Evolutionary conservation across 2,113 vertebrate species (phyloP).

Genomic region (Halichoerus grypus): DNA sequence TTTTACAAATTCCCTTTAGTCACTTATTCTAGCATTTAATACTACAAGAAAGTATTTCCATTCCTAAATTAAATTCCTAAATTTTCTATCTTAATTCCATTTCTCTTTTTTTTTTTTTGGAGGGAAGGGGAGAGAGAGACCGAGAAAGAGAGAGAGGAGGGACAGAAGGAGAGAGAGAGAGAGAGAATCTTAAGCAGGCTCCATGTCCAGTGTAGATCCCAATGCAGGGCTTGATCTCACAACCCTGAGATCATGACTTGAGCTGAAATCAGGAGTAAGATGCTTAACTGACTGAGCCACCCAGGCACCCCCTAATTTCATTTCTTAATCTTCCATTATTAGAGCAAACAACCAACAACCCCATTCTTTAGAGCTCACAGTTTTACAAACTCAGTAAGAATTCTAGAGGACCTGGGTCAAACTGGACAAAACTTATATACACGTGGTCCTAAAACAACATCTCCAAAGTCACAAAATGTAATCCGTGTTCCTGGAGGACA

Average conservation of each 20-base stretch:
- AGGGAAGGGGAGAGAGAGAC: too few species aligned
- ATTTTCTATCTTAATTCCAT: neutral
- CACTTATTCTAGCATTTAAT: neutral
- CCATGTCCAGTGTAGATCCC: neutral
- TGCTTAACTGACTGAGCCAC: neutral
- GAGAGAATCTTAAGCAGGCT: neutral
- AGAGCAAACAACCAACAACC: neutral
- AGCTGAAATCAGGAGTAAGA: neutral
- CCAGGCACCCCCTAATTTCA: neutral
- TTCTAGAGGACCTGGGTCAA: neutral
- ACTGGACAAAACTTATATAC: neutral
- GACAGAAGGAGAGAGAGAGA: neutral
- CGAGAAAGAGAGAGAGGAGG: too few species aligned
- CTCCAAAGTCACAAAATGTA: neutral
- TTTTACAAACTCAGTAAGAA: neutral
- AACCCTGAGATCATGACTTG: neutral
- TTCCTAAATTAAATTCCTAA: neutral
- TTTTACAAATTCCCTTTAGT: neutral
- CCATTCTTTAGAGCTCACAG: neutral
- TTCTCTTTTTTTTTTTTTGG: neutral
- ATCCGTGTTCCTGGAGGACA: neutral
- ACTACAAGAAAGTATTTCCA: neutral
- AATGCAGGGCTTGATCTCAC: neutral
- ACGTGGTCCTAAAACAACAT: neutral
- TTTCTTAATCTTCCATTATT: neutral